Evolutionary conservation across 2,797 vertebrate genomes (phyloP).

Genomic region (Amazona ochrocephala): DNA sequence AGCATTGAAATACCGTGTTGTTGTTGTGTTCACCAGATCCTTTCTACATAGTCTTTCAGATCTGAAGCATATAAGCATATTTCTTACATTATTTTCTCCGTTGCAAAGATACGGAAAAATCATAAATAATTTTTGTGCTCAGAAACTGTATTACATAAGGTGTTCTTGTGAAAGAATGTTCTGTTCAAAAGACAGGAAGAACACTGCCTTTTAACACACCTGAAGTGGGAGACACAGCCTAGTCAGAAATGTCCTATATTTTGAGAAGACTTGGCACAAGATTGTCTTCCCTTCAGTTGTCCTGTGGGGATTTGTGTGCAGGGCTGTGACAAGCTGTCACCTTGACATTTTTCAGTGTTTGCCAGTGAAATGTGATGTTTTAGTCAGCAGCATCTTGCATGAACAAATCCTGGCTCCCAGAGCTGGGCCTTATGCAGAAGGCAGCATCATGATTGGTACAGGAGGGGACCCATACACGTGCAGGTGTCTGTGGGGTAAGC

Average conservation of each 20-base stretch:
- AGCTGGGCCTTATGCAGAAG: background rate
- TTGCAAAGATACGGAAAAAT: background rate
- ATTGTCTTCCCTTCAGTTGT: background rate
- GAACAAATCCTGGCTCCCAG: background rate
- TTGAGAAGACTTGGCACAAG: background rate
- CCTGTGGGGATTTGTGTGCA: background rate
- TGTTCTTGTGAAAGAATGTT: background rate
- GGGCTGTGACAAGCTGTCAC: background rate
- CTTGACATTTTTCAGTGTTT: background rate
- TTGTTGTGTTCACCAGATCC: background rate
- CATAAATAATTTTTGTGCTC: background rate
- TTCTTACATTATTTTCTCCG: background rate
- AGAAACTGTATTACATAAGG: background rate
- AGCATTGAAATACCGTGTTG: background rate
- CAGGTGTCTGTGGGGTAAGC: background rate
- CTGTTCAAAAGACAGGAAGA: background rate
- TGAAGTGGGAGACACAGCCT: background rate
- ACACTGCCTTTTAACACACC: background rate
- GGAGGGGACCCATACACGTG: background rate
- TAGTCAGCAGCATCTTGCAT: background rate
- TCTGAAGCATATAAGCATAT: background rate
- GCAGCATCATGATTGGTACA: accelerated
- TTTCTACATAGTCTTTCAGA: background rate
- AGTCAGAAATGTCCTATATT: background rate
- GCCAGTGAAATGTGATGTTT: background rate